A percentile compares a stretch with the other conserved stretches of the same genome.
Conservation (phyloP, 2,797 vertebrate genomes). For the Iguana delicatissima region DNA sequence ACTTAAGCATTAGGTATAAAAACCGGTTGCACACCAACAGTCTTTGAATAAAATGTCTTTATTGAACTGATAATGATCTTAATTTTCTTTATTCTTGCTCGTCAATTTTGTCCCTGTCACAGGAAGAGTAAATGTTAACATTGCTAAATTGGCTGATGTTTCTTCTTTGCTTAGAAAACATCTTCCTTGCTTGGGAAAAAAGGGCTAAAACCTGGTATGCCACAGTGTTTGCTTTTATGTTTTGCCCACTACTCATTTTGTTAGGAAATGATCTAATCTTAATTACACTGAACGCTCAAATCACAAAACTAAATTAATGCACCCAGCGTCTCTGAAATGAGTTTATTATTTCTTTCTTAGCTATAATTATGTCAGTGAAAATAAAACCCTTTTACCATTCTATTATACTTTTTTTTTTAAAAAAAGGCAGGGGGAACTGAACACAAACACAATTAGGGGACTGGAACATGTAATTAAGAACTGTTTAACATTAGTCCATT, state of each 20-base stretch:
- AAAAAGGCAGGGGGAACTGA: slow-evolving; percentile 56
- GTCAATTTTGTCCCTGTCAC: slow-evolving; percentile 67
- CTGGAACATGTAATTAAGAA: slow-evolving; percentile 81
- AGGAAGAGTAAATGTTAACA: slow-evolving; percentile 59
- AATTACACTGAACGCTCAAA: slow-evolving; percentile 69
- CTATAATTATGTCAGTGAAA: slow-evolving; percentile 79
- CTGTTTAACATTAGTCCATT: slow-evolving; percentile 80
- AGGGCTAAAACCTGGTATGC: slow-evolving; percentile 64
- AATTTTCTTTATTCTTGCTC: slow-evolving; percentile 63
- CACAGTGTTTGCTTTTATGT: slow-evolving; percentile 55
- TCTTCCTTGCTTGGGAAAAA: slow-evolving; percentile 65
- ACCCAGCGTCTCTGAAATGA: slow-evolving; percentile 72
- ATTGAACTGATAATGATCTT: slow-evolving; percentile 63
- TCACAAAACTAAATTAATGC: slow-evolving; percentile 73
- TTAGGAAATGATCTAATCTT: slow-evolving; percentile 66
- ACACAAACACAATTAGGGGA: slow-evolving; percentile 77
- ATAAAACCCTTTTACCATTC: slow-evolving; percentile 70
- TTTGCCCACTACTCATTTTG: slow-evolving; percentile 54
- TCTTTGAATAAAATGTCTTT: slow-evolving; percentile 53
- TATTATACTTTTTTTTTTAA: slow-evolving; percentile 65
- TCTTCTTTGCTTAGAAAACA: slow-evolving; percentile 74
- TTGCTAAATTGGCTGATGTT: slow-evolving; percentile 69
- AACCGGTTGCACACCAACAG: slow-evolving; percentile 33
- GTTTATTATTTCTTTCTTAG: slow-evolving; percentile 63
- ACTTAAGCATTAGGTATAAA: background rate